These are phyloP conservation scores for Araneus ventricosus DNA, from an alignment of 1,140 invertebrate species.

Conservation along the genomic window DNA sequence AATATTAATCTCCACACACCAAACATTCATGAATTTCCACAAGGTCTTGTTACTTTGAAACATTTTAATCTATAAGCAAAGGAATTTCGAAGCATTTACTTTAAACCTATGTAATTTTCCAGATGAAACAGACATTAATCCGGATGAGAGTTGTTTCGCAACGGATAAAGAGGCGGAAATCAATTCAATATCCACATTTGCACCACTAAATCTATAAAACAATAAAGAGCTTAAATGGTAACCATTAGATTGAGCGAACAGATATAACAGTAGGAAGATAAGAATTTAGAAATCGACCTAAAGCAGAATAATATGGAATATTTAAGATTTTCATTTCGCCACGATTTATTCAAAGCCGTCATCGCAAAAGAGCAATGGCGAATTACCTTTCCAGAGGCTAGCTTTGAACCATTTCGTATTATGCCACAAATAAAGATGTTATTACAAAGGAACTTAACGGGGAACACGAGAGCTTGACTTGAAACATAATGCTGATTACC, in stretches of 20 bases:
- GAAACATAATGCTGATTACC: conserved; percentile 31
- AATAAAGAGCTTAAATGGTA: background rate
- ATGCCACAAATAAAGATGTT: background rate
- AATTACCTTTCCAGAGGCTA: background rate
- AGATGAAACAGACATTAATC: background rate
- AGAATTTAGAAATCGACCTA: background rate
- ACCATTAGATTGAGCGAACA: background rate
- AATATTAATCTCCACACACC: background rate
- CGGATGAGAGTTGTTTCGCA: background rate
- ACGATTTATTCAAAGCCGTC: background rate
- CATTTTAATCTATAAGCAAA: background rate
- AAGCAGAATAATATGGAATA: background rate
- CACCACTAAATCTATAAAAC: background rate
- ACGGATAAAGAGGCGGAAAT: background rate
- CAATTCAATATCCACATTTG: background rate
- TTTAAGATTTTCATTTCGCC: background rate
- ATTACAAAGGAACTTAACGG: background rate
- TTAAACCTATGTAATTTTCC: background rate
- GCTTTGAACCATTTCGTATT: conserved; percentile 1
- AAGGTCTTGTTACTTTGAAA: background rate
- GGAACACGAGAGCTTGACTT: background rate
- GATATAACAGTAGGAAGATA: background rate
- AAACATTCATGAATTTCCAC: background rate
- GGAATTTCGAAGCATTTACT: background rate
- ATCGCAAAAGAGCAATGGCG: background rate